Percentiles rank a stretch among this genome's conserved stretches.
These are phyloP conservation scores for Pseudomugil tenellus DNA, from an alignment of 2,797 vertebrate species.

Conservation along the genomic window DNA sequence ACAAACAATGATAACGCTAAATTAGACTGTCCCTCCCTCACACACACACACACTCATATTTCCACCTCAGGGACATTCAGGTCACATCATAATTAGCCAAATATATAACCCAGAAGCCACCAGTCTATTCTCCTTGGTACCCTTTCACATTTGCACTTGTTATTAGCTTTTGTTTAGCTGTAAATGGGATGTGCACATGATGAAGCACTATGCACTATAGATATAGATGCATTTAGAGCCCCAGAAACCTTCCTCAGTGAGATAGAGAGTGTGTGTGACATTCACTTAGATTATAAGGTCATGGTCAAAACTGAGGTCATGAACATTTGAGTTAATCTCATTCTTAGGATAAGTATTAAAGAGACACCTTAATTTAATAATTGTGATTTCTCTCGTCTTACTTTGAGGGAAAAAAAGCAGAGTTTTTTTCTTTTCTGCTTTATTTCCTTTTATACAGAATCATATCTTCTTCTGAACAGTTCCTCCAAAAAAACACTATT, in stretches of 20 bases:
- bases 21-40: constrained; percentile 11
- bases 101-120: constrained; percentile 29
- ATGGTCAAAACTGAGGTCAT: constrained; percentile 1
- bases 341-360: background rate
- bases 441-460: background rate
- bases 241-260: constrained; percentile 14
- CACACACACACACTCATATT: background rate
- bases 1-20: constrained; percentile 31
- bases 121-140: background rate
- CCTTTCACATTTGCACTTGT: constrained; percentile 13
- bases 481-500: background rate
- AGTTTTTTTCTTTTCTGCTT: background rate
- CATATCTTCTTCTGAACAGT: background rate
- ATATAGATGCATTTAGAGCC: constrained; percentile 24
- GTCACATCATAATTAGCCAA: constrained; percentile 33
- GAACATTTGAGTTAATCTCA: background rate
- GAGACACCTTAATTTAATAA: background rate
- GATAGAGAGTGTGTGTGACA: background rate
- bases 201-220: constrained; percentile 7
- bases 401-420: background rate
- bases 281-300: constrained; percentile 26
- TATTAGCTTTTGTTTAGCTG: constrained; percentile 27
- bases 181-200: background rate
- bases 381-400: background rate
- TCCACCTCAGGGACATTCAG: constrained; percentile 37